Conservation (phyloP, 2,113 vertebrate species). For the Naja naja region DNA sequence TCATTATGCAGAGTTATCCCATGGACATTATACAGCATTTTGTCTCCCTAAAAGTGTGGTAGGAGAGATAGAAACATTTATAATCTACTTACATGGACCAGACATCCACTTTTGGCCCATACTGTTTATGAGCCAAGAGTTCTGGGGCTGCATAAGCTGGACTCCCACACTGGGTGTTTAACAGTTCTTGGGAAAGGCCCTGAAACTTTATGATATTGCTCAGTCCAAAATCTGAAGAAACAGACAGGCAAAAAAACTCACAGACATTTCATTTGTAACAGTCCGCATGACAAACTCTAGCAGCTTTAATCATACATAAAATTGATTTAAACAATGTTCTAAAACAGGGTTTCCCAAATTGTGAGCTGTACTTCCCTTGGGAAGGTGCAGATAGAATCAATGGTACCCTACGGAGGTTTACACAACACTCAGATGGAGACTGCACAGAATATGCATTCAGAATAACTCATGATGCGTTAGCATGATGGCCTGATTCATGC, state of each 20-base stretch:
- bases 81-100: slow-evolving; percentile 81
- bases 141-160: slow-evolving; percentile 82
- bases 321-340: background rate
- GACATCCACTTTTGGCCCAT: slow-evolving; percentile 82
- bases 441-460: background rate
- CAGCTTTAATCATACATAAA: background rate
- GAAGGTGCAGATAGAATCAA: background rate
- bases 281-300: background rate
- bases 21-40: background rate
- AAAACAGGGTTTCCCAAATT: background rate
- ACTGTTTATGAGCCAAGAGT: slow-evolving; percentile 83
- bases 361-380: background rate
- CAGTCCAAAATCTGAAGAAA: slow-evolving; percentile 79
- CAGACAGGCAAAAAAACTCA: slow-evolving; percentile 12
- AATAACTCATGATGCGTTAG: background rate
- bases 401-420: background rate
- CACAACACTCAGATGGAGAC: background rate
- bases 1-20: background rate
- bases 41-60: background rate
- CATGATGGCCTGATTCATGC: background rate
- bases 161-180: slow-evolving; percentile 81
- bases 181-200: slow-evolving; percentile 77
- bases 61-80: background rate
- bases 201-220: slow-evolving; percentile 80
- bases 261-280: background rate